These are phyloP conservation scores for Poliocrania exsul DNA, from an alignment of 2,797 vertebrate species.

Conservation along the genomic window DNA sequence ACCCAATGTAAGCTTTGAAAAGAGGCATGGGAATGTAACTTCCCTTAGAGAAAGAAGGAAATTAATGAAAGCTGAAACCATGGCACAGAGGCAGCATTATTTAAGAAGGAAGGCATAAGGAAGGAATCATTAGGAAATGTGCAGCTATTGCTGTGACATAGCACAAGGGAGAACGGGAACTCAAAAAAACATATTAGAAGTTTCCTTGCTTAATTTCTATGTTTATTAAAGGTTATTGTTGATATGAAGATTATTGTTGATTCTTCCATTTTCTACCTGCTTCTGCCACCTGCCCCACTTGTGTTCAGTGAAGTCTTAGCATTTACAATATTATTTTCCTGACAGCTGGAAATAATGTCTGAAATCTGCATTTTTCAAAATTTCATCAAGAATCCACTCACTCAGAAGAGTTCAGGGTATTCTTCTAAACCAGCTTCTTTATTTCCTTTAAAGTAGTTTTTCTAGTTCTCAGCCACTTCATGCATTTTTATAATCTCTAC, in stretches of 20 bases:
- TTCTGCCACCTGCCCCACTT: not conserved
- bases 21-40: not conserved
- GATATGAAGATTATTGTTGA: not conserved
- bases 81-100: not conserved
- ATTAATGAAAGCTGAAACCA: not conserved
- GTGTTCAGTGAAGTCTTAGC: not conserved
- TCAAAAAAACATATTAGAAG: not conserved
- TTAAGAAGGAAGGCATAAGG: not conserved
- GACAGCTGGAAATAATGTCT: not conserved
- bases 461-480: not conserved
- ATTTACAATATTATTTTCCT: not conserved
- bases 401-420: not conserved
- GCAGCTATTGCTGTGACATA: not conserved
- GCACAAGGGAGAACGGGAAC: not conserved
- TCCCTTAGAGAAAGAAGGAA: slow-evolving; percentile 3
- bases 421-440: not conserved
- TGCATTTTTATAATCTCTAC: not conserved
- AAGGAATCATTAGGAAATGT: not conserved
- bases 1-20: not conserved
- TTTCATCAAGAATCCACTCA: not conserved
- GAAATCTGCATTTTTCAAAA: not conserved
- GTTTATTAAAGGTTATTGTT: not conserved
- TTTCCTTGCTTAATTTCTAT: not conserved
- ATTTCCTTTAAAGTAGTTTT: not conserved
- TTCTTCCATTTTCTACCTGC: not conserved